A percentile compares a stretch with the other conserved stretches of the same genome.
Evolutionary conservation across 2,888 invertebrate genomes (phyloP).

Genomic region (Lithophane semibrunnea): DNA sequence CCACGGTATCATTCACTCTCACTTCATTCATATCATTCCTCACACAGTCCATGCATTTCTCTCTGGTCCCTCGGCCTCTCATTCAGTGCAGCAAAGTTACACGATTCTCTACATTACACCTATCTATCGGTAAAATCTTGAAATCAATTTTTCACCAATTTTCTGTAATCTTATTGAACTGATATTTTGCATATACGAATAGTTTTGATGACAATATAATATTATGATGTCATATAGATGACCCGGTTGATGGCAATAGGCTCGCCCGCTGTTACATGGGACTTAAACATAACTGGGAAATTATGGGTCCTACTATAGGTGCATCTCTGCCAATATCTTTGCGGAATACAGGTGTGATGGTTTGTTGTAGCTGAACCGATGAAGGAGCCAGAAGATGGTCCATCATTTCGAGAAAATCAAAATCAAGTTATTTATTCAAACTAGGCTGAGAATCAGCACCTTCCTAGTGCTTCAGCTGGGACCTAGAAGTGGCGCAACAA

Average conservation of each 20-base stretch:
- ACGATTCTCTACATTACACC: not conserved
- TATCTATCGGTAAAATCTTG: not conserved
- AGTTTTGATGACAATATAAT: not conserved
- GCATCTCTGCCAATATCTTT: too few relatives aligned
- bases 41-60: not conserved
- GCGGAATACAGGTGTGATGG: not conserved
- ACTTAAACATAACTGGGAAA: not conserved
- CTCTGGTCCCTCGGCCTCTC: not conserved
- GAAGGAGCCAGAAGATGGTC: too few relatives aligned
- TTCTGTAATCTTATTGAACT: not conserved
- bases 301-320: not conserved
- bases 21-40: not conserved
- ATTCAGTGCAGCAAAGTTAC: not conserved
- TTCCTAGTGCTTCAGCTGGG: too few relatives aligned
- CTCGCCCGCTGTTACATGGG: not conserved
- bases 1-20: not conserved
- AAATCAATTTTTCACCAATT: not conserved
- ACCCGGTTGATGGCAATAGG: not conserved
- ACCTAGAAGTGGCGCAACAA: too few relatives aligned
- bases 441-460: too few relatives aligned
- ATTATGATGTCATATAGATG: not conserved
- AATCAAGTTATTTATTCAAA: too few relatives aligned
- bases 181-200: not conserved
- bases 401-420: too few relatives aligned
- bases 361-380: not conserved